Evolutionary conservation across 2,797 vertebrate species (phyloP).

Genomic region (Miichthys miiuy): DNA sequence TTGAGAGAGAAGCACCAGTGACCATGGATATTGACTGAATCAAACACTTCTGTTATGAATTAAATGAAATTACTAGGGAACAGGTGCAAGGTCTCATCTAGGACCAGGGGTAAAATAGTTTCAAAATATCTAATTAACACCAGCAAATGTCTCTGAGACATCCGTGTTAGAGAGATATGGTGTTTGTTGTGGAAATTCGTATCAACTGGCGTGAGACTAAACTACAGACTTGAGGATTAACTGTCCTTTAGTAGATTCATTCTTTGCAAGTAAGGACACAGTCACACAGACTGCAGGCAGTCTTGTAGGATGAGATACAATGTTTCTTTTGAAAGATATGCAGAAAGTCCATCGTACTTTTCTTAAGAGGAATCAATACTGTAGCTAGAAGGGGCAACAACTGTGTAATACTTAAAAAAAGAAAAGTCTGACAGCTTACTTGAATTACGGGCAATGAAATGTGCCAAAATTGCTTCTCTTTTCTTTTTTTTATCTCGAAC

Average conservation of each 20-base stretch:
- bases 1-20: slow-evolving; percentile 24
- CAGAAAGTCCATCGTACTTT: neutral
- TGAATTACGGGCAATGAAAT: slow-evolving; percentile 38
- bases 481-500: slow-evolving; percentile 1
- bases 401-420: slow-evolving; percentile 8
- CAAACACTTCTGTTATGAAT: slow-evolving; percentile 15
- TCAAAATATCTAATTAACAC: slow-evolving; percentile 42
- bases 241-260: no score
- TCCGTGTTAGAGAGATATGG: neutral
- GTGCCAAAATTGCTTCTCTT: slow-evolving; percentile 7
- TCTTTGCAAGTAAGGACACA: no score
- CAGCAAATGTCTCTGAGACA: slow-evolving; percentile 23
- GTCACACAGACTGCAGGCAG: no score
- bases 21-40: slow-evolving; percentile 37
- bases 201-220: no score
- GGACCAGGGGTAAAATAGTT: slow-evolving; percentile 24
- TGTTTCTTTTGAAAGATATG: slow-evolving; percentile 11
- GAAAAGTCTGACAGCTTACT: slow-evolving; percentile 19
- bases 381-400: neutral
- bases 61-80: slow-evolving; percentile 38
- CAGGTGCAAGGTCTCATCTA: slow-evolving; percentile 49
- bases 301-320: neutral
- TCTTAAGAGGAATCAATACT: slow-evolving; percentile 3
- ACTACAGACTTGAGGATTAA: no score
- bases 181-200: no score